These are phyloP conservation scores for Pseudocheirus occidentalis DNA, from an alignment of 2,797 vertebrate genomes.

Conservation along the genomic window DNA sequence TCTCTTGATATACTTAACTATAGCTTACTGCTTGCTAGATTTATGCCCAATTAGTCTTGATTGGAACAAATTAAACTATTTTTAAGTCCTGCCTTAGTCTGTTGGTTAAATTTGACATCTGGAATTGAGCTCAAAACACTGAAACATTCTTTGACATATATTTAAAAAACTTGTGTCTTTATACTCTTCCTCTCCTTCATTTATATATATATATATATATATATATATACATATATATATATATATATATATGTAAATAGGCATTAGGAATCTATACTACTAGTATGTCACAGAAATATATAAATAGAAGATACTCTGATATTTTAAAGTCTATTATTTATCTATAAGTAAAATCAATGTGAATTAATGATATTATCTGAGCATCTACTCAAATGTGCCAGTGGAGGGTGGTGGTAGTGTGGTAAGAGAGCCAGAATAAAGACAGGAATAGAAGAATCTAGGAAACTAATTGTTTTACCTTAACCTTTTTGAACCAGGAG, in stretches of 20 bases:
- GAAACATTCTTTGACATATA: background rate
- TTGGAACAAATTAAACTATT: background rate
- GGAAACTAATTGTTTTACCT: constrained; percentile 32
- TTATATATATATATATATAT: too few relatives aligned
- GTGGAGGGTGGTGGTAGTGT: background rate
- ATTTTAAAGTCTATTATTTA: constrained; percentile 45
- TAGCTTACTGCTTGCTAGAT: background rate
- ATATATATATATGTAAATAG: too few relatives aligned
- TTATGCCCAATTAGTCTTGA: background rate
- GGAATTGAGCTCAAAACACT: background rate
- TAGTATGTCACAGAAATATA: constrained; percentile 48
- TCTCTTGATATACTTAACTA: background rate
- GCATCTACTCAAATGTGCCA: constrained; percentile 4
- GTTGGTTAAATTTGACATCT: background rate
- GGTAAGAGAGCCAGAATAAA: background rate
- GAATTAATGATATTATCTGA: constrained; percentile 28
- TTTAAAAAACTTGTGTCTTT: background rate
- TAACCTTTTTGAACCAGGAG: constrained; percentile 26
- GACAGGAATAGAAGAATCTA: background rate
- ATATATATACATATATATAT: too few relatives aligned
- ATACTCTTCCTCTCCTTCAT: constrained; percentile 46
- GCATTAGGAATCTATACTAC: constrained; percentile 40
- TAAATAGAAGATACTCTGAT: background rate
- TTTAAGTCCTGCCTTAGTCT: background rate
- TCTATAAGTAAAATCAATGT: constrained; percentile 40